Evolutionary conservation across 2,888 invertebrate genomes (phyloP).

Genomic region (Tetragonula carbonaria): DNA sequence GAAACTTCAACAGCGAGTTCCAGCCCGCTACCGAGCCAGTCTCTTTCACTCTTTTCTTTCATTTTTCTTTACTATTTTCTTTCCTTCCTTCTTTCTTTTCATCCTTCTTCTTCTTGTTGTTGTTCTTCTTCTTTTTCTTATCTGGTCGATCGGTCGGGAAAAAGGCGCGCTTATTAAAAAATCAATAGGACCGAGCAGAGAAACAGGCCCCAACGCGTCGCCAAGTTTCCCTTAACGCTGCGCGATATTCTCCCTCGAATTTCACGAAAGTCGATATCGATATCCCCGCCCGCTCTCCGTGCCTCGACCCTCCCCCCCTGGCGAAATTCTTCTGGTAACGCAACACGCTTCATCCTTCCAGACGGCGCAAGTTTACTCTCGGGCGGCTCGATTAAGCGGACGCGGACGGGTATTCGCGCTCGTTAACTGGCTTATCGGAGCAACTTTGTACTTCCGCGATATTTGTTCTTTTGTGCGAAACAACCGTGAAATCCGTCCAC

Average conservation of each 20-base stretch:
- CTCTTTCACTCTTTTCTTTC: conserved; percentile 16
- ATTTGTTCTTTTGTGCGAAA: background rate
- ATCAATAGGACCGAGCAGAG: conserved; percentile 40
- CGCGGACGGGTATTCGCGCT: conserved; percentile 9
- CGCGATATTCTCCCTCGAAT: conserved; percentile 41
- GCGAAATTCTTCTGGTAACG: conserved; percentile 35
- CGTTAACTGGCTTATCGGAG: conserved; percentile 16
- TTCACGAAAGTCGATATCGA: conserved; percentile 50
- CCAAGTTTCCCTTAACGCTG: conserved; percentile 33
- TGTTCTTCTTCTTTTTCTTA: conserved; percentile 6
- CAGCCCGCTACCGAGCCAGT: conserved; percentile 36
- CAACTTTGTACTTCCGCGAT: conserved; percentile 1
- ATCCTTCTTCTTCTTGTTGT: background rate
- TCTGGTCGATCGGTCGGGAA: conserved; percentile 39
- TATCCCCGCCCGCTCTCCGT: conserved; percentile 13
- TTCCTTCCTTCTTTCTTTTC: background rate
- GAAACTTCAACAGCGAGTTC: conserved; percentile 66
- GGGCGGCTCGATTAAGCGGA: conserved; percentile 19
- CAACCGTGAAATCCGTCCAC: background rate
- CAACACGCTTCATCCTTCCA: conserved; percentile 37
- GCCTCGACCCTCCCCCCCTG: background rate
- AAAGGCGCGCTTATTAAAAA: conserved; percentile 53
- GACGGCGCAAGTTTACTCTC: conserved; percentile 22
- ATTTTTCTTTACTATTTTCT: conserved; percentile 16
- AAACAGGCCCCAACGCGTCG: conserved; percentile 12